Evolutionary conservation across 2,888 invertebrate genomes (phyloP).

Genomic region (Platypus cylindrus): DNA sequence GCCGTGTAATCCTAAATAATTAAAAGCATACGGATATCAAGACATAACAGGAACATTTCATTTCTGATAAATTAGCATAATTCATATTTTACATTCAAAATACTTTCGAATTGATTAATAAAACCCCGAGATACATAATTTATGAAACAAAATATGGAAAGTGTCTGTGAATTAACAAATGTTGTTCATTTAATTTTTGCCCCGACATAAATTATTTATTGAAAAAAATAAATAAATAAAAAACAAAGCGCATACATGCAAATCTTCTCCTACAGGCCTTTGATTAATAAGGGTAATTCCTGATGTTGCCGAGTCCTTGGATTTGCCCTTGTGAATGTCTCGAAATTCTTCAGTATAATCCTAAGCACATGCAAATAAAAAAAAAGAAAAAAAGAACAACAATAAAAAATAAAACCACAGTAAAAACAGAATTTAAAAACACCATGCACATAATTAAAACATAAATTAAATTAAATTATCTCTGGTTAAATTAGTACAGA

Average conservation of each 20-base stretch:
- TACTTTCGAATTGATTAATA: too few relatives aligned
- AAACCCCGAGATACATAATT: too few relatives aligned
- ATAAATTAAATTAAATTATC: too few relatives aligned
- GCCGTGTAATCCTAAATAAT: slow-evolving; percentile 43
- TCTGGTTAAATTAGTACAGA: too few relatives aligned
- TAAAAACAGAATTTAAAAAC: slow-evolving; percentile 12
- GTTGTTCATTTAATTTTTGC: too few relatives aligned
- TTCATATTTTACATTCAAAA: too few relatives aligned
- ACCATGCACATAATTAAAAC: slow-evolving; percentile 13
- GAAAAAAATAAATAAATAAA: slow-evolving; percentile 7
- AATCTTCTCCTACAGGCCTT: slow-evolving; percentile 87
- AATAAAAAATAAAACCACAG: slow-evolving; percentile 17
- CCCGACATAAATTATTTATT: too few relatives aligned
- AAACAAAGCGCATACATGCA: slow-evolving; percentile 54
- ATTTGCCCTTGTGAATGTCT: slow-evolving; percentile 91
- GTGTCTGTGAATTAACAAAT: too few relatives aligned
- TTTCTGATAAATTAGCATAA: not conserved
- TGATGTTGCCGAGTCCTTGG: slow-evolving; percentile 82
- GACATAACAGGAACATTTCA: not conserved
- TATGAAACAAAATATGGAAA: slow-evolving; percentile 6
- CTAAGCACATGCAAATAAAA: slow-evolving; percentile 41
- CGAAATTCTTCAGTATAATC: slow-evolving; percentile 96
- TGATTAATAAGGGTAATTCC: slow-evolving; percentile 93
- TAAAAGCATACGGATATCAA: slow-evolving; percentile 2
- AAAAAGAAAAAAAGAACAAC: slow-evolving; percentile 26